Base-by-base conservation (phyloP, 2,797 vertebrate species). In the Eremophila alpestris region DNA sequence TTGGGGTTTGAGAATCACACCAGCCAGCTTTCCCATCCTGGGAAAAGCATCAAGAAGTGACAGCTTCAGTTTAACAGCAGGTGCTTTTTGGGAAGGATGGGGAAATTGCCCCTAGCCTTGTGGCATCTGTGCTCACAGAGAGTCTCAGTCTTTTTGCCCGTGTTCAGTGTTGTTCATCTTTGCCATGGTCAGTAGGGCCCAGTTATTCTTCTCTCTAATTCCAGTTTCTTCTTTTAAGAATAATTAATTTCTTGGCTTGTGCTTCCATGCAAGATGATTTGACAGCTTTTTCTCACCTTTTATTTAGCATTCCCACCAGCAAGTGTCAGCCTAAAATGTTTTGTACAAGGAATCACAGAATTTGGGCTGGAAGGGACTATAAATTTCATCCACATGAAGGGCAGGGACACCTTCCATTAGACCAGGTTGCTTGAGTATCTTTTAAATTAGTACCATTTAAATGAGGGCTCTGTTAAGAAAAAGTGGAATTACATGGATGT, bases 401-500 rank as follows among this genome's bases (percentile, higher is more conserved):
- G 40, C 60, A 59, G 40, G 52, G 22, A 41, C 59, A 20, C 40
- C 16, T 59, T 54, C 52, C 67, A 41, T 34, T 59, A 27, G 59
- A 48, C 11, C 11, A 10, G 52, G 7, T 5, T 59, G 40, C 52
- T 32, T 16, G 30, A 34, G 8, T 30, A 23, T 27, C 18, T 45
- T 63, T 32, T 4, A 7, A 38, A 49, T 38, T 7, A 30, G 7
- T 18, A 16, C 5, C 14, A 69, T 63, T 36, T 40, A 36, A 60
- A 20, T 10, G 34, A 68, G n/a, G 3, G 1, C 17, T 51, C 52
- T n/a, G 3, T 32, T 67, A 14, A 10, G 16, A 13, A 34, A 32
- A 41, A 10, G 3, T 6, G n/a, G 27, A 51, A 8, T 23, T 0
- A 6, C 17, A 1, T 2, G 40, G 30, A 8, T 56, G 36, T 45